A percentile compares a stretch with the other conserved stretches of the same genome.
These are phyloP conservation scores for Notarius quadriscutis DNA, from an alignment of 2,113 vertebrate genomes.

Conservation along the genomic window DNA sequence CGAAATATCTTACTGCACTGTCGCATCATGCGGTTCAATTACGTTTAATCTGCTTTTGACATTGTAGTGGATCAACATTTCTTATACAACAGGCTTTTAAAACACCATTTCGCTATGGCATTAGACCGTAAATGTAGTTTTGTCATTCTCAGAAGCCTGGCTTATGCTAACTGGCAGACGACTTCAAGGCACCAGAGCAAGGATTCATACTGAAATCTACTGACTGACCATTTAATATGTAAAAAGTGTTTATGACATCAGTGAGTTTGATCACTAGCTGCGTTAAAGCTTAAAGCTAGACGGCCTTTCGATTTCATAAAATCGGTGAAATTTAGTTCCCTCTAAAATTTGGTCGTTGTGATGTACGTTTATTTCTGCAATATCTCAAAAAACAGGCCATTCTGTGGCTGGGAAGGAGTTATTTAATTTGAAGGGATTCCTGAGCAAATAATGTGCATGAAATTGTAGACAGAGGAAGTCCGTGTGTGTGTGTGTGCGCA, in stretches of 20 bases:
- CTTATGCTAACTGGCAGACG: not conserved
- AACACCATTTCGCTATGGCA: not conserved
- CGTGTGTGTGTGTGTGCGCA: not conserved
- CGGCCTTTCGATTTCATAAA: too few species aligned
- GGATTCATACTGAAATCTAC: not conserved
- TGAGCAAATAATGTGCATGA: too few species aligned
- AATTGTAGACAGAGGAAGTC: too few species aligned
- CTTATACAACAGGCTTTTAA: not conserved
- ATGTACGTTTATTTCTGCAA: too few species aligned
- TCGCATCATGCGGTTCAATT: not conserved
- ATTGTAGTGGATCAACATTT: not conserved
- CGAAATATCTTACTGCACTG: constrained; percentile 24
- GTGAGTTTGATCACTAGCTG: not conserved
- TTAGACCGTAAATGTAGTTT: not conserved
- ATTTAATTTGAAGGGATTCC: too few species aligned
- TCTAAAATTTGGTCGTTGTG: too few species aligned
- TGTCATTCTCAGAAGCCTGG: not conserved
- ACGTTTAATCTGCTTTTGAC: not conserved
- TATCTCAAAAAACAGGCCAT: too few species aligned
- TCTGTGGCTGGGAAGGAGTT: too few species aligned
- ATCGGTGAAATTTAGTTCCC: too few species aligned
- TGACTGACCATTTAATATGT: not conserved
- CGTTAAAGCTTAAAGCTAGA: not conserved
- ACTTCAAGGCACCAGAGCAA: not conserved
- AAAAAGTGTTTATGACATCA: not conserved